Base-by-base conservation (phyloP, 1,140 invertebrate genomes). In the Helicoverpa zea region DNA sequence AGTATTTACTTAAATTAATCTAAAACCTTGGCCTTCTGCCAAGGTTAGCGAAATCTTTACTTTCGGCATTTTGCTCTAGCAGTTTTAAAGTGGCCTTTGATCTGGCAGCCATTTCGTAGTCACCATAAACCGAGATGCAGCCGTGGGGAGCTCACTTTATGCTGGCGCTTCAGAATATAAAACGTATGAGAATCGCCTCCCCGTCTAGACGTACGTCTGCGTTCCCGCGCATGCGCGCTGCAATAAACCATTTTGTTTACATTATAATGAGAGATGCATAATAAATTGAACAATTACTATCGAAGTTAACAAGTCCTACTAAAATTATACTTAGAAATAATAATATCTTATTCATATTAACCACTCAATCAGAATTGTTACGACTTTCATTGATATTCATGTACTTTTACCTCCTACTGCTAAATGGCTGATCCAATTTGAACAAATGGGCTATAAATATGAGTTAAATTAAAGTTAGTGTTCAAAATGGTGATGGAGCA, bases 181-280 rank as follows among this genome's bases (percentile, higher is more conserved):
- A 77, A 77, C 75, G 75, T 77, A 77, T 66, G 75, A 77, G 61
- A 66, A 77, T 64, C 61, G 80, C 85, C 85, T 85, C 87, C 86
- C 86, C 72, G 90, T 91, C 90, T 91, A 91, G 90, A 91, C 90
- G 76, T 30, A 23, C 73, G 89, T 87, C 90, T 90, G 90, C 83
- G 74, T 68, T 64, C 63, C 30, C 73, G 75, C 89, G 86, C 90
- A 86, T 89, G 89, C 90, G 90, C 66, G 61, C 13, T 66, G 72
- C 52, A 47, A 66, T 77, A 77, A 64, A 66, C 75, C 58, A 56
- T 77, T 66, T 64, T 66, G 75, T 77, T 77, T 77, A 64, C 61
- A 77, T 64, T 72, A 29, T 76, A 76, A 76, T 77, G 58, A 77
- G 52, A 54, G 49, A 66, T 72, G 68, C 75, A 54, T 23, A 63